Base-by-base conservation (phyloP, 1,140 invertebrate genomes). In the Melitaea cinxia region DNA sequence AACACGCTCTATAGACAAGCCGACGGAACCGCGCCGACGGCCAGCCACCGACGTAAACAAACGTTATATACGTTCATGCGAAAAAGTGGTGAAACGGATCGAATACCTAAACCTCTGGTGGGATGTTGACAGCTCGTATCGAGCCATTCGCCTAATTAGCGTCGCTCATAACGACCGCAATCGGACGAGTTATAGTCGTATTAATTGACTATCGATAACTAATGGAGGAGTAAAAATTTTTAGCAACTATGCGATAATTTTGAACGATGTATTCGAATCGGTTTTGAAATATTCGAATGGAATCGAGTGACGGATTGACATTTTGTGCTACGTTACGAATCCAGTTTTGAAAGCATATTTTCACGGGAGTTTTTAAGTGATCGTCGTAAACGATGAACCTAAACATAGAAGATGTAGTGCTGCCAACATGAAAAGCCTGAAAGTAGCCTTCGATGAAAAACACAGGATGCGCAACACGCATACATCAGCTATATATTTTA, bases 361-460 rank as follows among this genome's bases (percentile, higher is more conserved):
- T 59, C 59, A 60, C 54, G 52, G 58, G 33, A n/a, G 50, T 59
- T 62, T 63, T 50, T 47, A 17, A 82, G 73, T 83, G 80, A 78
- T 61, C 78, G 75, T 59, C 73, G 68, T 67, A 82, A 82, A 85
- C 67, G 65, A 88, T 90, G 88, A 83, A 75, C 73, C 65, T 77
- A 55, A 78, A 74, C 65, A 80, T 75, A 65, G 71, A 78, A 68
- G 73, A 80, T 68, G 69, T 82, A 77, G 84, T 85, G 85, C 75
- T 88, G 73, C 88, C 88, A 82, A 90, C 88, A 90, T 89, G 85
- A 89, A 80, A 75, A 75, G 74, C 42, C 65, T 66, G 54, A 63
- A 55, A 63, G 56, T 66, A 66, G 53, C 58, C 54, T 55, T 61
- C 49, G 73, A 63, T 66, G 79, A 78, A 73, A 75, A 74, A 69